Evolutionary conservation across 1,140 invertebrate species (phyloP).

Genomic region (Zaprionus nigranus): DNA sequence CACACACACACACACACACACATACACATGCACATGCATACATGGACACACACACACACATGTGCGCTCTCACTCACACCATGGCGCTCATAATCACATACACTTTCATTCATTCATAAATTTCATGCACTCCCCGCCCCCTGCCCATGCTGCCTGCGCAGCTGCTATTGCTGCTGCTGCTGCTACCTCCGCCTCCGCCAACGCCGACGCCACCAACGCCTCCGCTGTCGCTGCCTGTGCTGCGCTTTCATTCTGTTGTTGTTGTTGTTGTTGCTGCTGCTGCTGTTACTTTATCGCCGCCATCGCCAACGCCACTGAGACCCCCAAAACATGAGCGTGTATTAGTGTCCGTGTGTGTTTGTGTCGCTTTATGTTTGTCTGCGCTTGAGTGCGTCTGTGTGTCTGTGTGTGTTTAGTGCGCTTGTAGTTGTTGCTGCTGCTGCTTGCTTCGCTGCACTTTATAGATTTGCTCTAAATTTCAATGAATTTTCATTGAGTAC

Average conservation of each 20-base stretch:
- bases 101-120: slow-evolving; percentile 79
- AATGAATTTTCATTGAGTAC: slow-evolving; percentile 80
- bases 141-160: slow-evolving; percentile 21
- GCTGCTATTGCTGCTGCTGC: slow-evolving; percentile 30
- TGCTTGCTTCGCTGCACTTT: slow-evolving; percentile 76
- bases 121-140: slow-evolving; percentile 64
- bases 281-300: slow-evolving; percentile 57
- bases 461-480: slow-evolving; percentile 82
- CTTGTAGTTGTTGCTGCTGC: slow-evolving; percentile 49
- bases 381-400: not conserved
- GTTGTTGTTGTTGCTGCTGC: slow-evolving; percentile 34
- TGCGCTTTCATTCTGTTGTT: slow-evolving; percentile 35
- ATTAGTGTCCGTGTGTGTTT: slow-evolving; percentile 10
- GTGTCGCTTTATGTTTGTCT: not conserved
- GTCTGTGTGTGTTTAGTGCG: slow-evolving; percentile 31
- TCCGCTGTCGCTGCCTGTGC: slow-evolving; percentile 40
- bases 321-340: slow-evolving; percentile 25
- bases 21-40: not conserved
- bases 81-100: slow-evolving; percentile 38
- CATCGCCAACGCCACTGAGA: slow-evolving; percentile 56
- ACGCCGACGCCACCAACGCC: slow-evolving; percentile 21
- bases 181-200: slow-evolving; percentile 27
- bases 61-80: not conserved
- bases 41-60: not conserved
- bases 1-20: slow-evolving; percentile 43